Percentiles rank a stretch among this genome's conserved stretches.
phyloP scores from a whole-genome alignment of 2,888 invertebrate species.

The Lymantria dispar region DNA sequence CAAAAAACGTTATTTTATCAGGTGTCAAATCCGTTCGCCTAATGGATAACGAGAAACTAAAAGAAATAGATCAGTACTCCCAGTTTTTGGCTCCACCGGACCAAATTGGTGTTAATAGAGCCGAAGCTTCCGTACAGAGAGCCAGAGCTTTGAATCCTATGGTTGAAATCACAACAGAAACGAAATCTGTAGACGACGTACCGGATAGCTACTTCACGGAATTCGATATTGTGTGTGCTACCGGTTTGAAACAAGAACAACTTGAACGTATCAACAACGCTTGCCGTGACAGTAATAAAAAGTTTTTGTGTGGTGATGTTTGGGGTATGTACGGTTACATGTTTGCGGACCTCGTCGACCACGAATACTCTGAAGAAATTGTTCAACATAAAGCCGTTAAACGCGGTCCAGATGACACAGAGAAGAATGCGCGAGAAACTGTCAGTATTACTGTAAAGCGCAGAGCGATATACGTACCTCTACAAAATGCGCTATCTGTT shows the following conservation, averaged over 20 bases:
- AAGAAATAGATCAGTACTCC: conserved; percentile 87
- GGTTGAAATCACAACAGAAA: conserved; percentile 90
- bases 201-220: conserved; percentile 86
- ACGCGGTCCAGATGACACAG: conserved; percentile 82
- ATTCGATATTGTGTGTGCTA: conserved; percentile 93
- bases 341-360: conserved; percentile 93
- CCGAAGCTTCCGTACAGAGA: conserved; percentile 89
- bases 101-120: conserved; percentile 91
- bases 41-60: conserved; percentile 88
- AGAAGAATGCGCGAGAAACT: conserved; percentile 70
- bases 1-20: conserved; percentile 96
- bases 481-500: conserved; percentile 86
- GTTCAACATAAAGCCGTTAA: conserved; percentile 76
- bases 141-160: conserved; percentile 95
- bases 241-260: conserved; percentile 87
- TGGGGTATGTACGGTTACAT: conserved; percentile 97
- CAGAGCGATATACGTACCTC: conserved; percentile 84
- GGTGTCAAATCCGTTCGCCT: conserved; percentile 95
- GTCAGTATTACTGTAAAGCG: conserved; percentile 85
- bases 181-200: conserved; percentile 84
- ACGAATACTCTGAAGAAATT: conserved; percentile 83
- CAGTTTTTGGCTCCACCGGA: conserved; percentile 92
- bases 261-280: conserved; percentile 88
- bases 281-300: conserved; percentile 88
- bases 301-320: conserved; percentile 95